Conservation (phyloP, 2,113 vertebrate genomes). For the Leuciscus idus region DNA sequence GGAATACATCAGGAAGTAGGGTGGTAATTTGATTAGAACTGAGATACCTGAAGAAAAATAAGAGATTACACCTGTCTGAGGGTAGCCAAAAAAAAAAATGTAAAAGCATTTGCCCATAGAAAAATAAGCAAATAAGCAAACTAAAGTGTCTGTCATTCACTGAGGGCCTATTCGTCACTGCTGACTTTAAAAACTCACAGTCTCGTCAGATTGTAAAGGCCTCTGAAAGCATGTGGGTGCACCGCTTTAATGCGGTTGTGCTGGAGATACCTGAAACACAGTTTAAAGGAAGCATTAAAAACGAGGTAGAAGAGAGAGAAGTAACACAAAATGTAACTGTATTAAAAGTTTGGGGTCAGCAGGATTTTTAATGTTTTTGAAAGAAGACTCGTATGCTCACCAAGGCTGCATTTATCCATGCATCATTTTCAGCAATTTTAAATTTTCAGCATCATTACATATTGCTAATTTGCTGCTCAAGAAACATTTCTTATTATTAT, state of each 20-base stretch:
- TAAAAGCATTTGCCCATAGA: not conserved
- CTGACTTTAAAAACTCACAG: conserved; percentile 82
- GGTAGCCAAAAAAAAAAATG: not conserved
- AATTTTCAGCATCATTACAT: not conserved
- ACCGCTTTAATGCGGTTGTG: conserved; percentile 86
- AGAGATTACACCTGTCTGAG: not conserved
- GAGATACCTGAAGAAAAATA: conserved; percentile 81
- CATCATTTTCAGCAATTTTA: too few relatives aligned
- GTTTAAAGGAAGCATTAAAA: not conserved
- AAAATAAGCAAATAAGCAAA: conserved; percentile 1
- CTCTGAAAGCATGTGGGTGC: conserved; percentile 85
- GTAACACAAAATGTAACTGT: not conserved
- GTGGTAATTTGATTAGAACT: conserved; percentile 87
- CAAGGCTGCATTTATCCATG: too few relatives aligned
- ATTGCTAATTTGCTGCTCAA: too few relatives aligned
- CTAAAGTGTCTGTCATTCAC: not conserved
- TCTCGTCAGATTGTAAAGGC: conserved; percentile 87
- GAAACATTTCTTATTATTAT: too few relatives aligned
- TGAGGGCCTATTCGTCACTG: not conserved
- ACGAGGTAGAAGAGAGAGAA: not conserved
- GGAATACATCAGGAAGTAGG: conserved; percentile 87
- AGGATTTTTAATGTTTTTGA: too few relatives aligned
- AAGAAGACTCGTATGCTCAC: too few relatives aligned
- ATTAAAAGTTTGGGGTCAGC: too few relatives aligned
- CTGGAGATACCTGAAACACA: conserved; percentile 84